These are phyloP conservation scores for Chlorospingus semifuscus DNA, from an alignment of 2,797 vertebrate species.

Conservation along the genomic window DNA sequence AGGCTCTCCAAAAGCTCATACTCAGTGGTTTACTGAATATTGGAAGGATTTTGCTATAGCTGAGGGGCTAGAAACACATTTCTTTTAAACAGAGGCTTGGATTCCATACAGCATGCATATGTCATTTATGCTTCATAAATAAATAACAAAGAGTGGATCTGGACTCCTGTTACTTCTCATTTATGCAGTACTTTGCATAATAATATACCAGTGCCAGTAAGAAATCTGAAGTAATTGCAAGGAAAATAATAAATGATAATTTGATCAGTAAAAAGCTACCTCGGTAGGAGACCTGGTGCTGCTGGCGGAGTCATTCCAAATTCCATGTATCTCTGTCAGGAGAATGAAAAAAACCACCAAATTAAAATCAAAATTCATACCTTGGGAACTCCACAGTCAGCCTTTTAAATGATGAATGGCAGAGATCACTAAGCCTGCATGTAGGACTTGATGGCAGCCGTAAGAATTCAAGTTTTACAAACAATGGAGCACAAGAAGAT, in stretches of 20 bases:
- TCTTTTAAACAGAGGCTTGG: not conserved
- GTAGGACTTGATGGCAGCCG: not conserved
- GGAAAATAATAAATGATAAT: not conserved
- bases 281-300: constrained; percentile 84
- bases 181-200: constrained; percentile 5
- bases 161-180: not conserved
- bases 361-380: not conserved
- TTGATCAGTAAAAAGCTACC: constrained; percentile 73
- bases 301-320: constrained; percentile 88
- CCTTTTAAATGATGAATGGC: not conserved
- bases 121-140: not conserved
- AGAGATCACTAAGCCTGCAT: not conserved
- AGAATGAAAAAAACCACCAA: not conserved
- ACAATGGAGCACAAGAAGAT: not conserved
- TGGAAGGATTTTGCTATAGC: not conserved
- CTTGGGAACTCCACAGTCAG: not conserved
- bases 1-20: not conserved
- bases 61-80: not conserved
- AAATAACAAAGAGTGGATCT: not conserved
- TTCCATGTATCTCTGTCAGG: constrained; percentile 88
- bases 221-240: not conserved
- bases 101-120: not conserved
- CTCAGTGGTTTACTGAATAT: not conserved
- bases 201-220: not conserved
- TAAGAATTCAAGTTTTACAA: not conserved